Evolutionary conservation across 2,113 vertebrate genomes (phyloP), one percentile per base, ranked within the genome.

Genomic region (Oncorhynchus kisutch): DNA sequence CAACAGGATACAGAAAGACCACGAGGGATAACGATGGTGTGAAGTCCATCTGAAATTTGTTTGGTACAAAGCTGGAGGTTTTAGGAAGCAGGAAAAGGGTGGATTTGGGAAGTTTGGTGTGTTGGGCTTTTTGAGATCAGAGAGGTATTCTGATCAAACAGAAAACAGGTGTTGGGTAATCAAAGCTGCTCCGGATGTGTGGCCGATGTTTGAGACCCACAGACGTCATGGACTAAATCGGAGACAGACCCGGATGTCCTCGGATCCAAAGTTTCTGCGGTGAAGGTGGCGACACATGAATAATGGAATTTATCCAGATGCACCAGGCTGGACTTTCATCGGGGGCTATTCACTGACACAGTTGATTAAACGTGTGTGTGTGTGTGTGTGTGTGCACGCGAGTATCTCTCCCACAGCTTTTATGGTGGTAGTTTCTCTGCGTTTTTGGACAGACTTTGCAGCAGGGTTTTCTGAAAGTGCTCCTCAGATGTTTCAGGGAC

Each of bases 401-500:
- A 27, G 62, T 18, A 54, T 54, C 16, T 64, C 14, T 60, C 69
- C 31, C 78, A 76, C 48, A 70, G 18, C 77, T 64, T 60, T 90
- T 83, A 91, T 8, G 78, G 83, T 65, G 87, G 31, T 3, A 80
- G 31, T 82, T 88, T 93, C 77, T 94, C 92, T 0, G 89, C 84
- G 70, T 87, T 91, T 83, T 88, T 93, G 20, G 87, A 81, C 5
- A 92, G 86, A 27, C 85, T 91, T 70, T 89, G 85, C 71, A 94
- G 79, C 22, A 94, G 81, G 31, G 82, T 83, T 59, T 83, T 91
- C 79, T 94, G 94, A 27, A 94, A 92, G 74, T 92, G 90, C 29
- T 94, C 81, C 5, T 89, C 86, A 0, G 91, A 91, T 51, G 79
- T 81, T 77, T 95, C 92, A 73, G 96, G 93, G 79, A 96, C 89